Conservation (phyloP, 2,113 vertebrate species). For the Struthidea cinerea region DNA sequence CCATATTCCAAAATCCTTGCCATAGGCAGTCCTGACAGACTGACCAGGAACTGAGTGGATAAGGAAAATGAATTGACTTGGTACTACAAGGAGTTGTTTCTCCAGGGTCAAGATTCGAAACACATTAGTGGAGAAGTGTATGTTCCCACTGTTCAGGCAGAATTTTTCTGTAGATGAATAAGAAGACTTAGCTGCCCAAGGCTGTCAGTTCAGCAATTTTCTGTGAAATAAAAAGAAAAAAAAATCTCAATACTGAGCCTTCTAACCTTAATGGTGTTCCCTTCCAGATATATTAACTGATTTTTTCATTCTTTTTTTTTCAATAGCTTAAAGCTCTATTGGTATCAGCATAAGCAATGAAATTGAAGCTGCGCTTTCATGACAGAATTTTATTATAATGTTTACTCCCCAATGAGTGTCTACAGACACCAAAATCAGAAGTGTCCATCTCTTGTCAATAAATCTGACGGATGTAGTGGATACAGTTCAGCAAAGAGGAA, state of each 20-base stretch:
- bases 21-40: not conserved
- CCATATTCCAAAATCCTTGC: not conserved
- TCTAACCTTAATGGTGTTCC: not conserved
- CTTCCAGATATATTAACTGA: not conserved
- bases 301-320: not conserved
- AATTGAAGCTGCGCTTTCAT: not conserved
- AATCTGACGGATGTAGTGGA: not conserved
- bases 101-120: not conserved
- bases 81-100: not conserved
- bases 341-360: not conserved
- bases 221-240: not conserved
- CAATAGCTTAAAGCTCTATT: not conserved
- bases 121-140: not conserved
- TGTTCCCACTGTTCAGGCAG: not conserved
- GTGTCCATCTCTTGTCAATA: not conserved
- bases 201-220: not conserved
- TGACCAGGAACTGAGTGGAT: not conserved
- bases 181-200: not conserved
- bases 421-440: not conserved
- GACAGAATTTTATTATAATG: not conserved
- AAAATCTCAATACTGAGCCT: not conserved
- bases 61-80: not conserved
- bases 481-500: not conserved
- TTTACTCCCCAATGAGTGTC: not conserved
- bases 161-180: conserved; percentile 7